Percentiles rank a stretch among this genome's conserved stretches.
Evolutionary conservation across 2,888 invertebrate species (phyloP).

Genomic region (Hypomecis atomaria): DNA sequence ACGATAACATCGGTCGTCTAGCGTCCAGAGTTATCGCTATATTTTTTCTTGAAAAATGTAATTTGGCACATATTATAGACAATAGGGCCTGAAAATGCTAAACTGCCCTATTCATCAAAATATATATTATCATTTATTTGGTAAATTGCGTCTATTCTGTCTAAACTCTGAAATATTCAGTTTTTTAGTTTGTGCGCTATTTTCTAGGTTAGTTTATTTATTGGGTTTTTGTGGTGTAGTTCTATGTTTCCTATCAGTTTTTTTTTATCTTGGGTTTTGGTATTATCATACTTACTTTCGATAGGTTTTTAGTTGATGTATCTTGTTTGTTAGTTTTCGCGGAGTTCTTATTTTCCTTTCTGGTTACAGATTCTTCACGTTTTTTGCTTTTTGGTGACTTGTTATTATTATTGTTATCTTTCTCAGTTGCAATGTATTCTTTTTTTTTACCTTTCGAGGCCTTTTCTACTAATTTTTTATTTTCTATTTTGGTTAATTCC

Average conservation of each 20-base stretch:
- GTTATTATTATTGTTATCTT: no score
- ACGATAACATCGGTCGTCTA: no score
- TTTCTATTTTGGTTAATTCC: conserved; percentile 20
- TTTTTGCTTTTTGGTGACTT: conserved; percentile 29
- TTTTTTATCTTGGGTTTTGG: conserved; percentile 7
- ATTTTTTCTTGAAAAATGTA: no score
- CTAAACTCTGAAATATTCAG: conserved; percentile 1
- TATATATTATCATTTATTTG: conserved; percentile 26
- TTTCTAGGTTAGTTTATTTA: conserved; percentile 4
- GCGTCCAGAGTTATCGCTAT: no score
- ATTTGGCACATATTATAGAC: no score
- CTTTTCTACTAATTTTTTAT: background rate
- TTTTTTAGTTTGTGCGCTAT: conserved; percentile 4
- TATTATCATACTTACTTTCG: background rate
- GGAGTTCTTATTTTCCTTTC: conserved; percentile 11
- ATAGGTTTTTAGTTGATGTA: conserved; percentile 1
- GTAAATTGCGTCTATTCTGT: conserved; percentile 19
- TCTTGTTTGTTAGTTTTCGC: conserved; percentile 20
- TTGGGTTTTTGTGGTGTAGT: background rate
- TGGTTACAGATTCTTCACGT: background rate
- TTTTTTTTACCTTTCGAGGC: no score
- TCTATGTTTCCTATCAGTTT: conserved; percentile 1
- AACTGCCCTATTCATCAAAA: conserved; percentile 5
- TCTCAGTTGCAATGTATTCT: background rate
- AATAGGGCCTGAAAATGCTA: no score